Evolutionary conservation across 2,888 invertebrate genomes (phyloP), one percentile per base, ranked within the genome.

Genomic region (Eumerus sabulonum): DNA sequence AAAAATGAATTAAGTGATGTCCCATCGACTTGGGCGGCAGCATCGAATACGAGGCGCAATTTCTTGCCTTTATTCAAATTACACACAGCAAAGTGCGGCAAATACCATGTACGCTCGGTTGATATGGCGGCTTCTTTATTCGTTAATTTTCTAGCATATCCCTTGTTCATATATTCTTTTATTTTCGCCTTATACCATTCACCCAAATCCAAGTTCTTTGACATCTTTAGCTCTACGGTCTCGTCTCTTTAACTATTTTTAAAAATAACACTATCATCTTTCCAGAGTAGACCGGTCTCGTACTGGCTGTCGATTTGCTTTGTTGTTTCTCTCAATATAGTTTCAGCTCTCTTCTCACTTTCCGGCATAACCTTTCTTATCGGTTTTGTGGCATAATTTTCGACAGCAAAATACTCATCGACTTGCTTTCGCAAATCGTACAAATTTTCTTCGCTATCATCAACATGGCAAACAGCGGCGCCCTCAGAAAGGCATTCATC

Each of bases 21-120:
- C 0, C 83, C 83, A 0, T 63, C 11, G 0, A 77, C 56, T 27
- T 66, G 74, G 9, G 84, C 85, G 0, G 86, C 85, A 3, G 85
- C 85, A 53, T 86, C 85, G 53, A 85, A 85, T 0, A 85, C 85
- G 0, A 86, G 47, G 5, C 85, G 64, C 0, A 85, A 13, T 66
- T 84, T 85, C 0, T 79, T 82, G 4, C 83, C 84, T 57, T 85
- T 85, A 48, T 84, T 82, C 9, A 64, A 70, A 47, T 84, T 82
- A 1, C 50, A 62, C 0, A 82, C 82, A 0, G 71, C 76, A 45
- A 84, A 82, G 14, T 82, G 82, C 1, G 84, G 85, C 12, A 84
- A 27, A 48, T 83, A 85, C 84, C 84, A 84, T 2, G 54, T 82
- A 82, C 79, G 1, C 1, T n/a, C 5, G 5, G 36, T 38, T 27